Evolutionary conservation across 2,797 vertebrate genomes (phyloP), one percentile per base, ranked within the genome.

Genomic region (Silurus aristotelis): DNA sequence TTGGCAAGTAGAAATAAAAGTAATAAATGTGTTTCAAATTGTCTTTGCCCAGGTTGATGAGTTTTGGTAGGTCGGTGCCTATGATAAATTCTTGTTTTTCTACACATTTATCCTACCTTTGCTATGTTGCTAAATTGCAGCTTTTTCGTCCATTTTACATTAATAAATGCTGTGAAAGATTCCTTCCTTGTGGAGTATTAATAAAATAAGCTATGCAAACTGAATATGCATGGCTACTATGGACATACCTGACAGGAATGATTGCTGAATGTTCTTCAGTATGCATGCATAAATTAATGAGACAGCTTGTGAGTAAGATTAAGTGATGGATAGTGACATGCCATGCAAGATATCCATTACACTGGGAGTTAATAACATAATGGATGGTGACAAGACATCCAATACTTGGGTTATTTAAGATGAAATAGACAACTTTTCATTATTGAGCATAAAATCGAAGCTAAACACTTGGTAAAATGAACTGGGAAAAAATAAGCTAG

Each of bases 331-430:
- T 55, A 55, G 25, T 31, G 25, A 58, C 46, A 76, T 31, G 55
- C 27, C 55, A 77, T 17, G 14, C 52, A 76, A 31, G 17, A 76
- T 56, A 56, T 76, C n/a, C 52, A 76, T 27, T 56, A 58, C 9
- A 0, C 17, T 58, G n/a, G n/a, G 25, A 56, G 27, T 76, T 76
- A 60, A 60, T 60, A 58, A 19, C 3, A 58, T 31, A 20, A 56
- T 13, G 17, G 27, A 77, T 22, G 27, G 4, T 38, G 25, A 76
- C 14, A 78, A 60, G 75, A 20, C 15, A 13, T 38, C 55, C 19
- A 77, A 60, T 77, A 58, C 75, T 22, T 78, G 27, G 5, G 75
- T 60, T 43, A 61, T 78, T 61, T 55, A 75, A n/a, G 71, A 20
- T 6, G 8, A 5, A 73, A 73, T 14, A 75, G n/a, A 27, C 17